phyloP scores from a whole-genome alignment of 2,797 vertebrate species.

The Gallinago stenura region DNA sequence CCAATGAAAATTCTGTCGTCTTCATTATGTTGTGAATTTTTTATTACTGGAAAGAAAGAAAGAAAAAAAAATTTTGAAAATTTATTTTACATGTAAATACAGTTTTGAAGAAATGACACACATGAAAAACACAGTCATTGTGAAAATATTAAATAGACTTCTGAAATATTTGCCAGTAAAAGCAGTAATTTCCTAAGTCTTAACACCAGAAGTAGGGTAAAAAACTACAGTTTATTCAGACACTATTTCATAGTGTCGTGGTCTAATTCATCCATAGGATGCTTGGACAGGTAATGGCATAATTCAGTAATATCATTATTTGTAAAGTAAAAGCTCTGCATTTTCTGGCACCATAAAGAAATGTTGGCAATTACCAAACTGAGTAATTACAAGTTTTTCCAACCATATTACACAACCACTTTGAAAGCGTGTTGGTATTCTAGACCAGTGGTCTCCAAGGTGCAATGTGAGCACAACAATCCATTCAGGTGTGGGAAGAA shows the following conservation, averaged over 20 bases:
- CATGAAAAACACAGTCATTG: background rate
- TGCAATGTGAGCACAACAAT: background rate
- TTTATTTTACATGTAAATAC: background rate
- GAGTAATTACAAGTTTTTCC: background rate
- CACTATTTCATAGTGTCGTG: background rate
- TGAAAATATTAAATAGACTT: background rate
- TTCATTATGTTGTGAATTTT: slow-evolving; percentile 69
- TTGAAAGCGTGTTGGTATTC: background rate
- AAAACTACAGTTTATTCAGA: background rate
- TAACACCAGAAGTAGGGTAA: background rate
- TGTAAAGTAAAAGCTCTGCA: background rate
- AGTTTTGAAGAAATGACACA: background rate
- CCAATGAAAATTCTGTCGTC: slow-evolving; percentile 83
- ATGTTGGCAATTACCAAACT: background rate
- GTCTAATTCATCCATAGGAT: background rate
- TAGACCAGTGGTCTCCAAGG: background rate
- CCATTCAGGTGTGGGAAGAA: background rate
- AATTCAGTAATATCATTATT: background rate
- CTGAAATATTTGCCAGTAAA: background rate
- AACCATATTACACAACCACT: background rate
- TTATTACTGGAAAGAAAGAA: slow-evolving; percentile 75
- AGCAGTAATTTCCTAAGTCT: background rate
- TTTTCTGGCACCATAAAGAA: background rate
- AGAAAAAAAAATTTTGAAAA: background rate
- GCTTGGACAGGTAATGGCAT: background rate